These are phyloP conservation scores for Paragorgia papillata DNA, from an alignment of 92 coral and sea anemone genomes.

Conservation along the genomic window DNA sequence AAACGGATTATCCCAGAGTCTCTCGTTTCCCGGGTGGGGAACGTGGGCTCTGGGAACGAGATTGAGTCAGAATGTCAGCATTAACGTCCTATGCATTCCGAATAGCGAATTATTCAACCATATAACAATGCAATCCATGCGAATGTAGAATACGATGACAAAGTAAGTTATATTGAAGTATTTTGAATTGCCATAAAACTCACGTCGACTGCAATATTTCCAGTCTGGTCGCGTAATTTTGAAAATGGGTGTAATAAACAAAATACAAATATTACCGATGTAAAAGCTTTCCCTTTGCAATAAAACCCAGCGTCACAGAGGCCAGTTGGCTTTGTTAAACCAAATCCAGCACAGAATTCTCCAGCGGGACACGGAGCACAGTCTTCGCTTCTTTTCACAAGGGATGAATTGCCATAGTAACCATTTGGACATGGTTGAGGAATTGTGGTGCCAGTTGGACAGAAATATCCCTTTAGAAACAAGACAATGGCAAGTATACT, in stretches of 20 bases:
- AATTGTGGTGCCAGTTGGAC: constrained; percentile 93
- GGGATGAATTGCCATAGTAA: constrained; percentile 90
- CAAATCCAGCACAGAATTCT: constrained; percentile 92
- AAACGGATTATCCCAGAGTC: no score
- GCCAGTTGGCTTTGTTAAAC: constrained; percentile 77
- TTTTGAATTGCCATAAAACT: no score
- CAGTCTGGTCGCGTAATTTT: no score
- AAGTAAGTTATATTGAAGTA: no score
- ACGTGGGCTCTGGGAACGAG: no score
- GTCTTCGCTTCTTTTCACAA: constrained; percentile 86
- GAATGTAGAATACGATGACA: no score
- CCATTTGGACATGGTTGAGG: constrained; percentile 98
- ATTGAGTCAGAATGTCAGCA: no score
- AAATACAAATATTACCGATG: constrained; percentile 70
- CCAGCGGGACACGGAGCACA: constrained; percentile 99
- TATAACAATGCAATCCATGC: no score
- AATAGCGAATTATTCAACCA: no score
- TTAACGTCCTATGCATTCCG: no score
- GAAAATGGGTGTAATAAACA: not conserved
- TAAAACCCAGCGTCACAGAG: constrained; percentile 98
- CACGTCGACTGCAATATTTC: no score
- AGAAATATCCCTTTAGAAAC: constrained; percentile 83
- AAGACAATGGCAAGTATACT: not conserved
- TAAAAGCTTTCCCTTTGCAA: constrained; percentile 90
- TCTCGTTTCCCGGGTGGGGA: no score